Evolutionary conservation across 1,140 invertebrate genomes (phyloP), one percentile per base, ranked within the genome.

Genomic region (Drosophila sechellia): DNA sequence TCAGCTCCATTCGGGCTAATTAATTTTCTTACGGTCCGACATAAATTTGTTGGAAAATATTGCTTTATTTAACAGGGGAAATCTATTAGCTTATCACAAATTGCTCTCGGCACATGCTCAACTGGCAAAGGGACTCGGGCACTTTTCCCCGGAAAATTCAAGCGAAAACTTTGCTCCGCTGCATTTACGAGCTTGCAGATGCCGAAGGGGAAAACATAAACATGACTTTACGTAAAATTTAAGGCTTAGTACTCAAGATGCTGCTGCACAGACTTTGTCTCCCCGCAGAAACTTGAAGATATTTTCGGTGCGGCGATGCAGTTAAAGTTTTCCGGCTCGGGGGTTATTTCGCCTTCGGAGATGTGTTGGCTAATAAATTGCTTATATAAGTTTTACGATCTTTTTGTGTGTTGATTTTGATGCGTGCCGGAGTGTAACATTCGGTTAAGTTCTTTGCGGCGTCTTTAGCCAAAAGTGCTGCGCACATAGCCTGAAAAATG

Each of bases 391-490:
- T 73, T 75, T 66, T 39, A 76, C 73, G 72, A 76, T 56, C 12
- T 58, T 56, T 43, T 58, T 42, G 39, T 53, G 17, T 52, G 56
- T 31, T 58, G 39, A 40, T 64, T 39, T 34, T 42, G 49, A 58
- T 70, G 77, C 27, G 73, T 80, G 73, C 56, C 48, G 77, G 58
- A 45, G 77, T 68, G 60, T 77, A 49, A 56, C 66, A 73, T 65
- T 66, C 66, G 77, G 65, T 55, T 34, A 49, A 59, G 60, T 59
- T 79, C 56, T 65, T 34, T 31, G 12, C 37, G 37, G 12, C 37
- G 42, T 55, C 10, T 17, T 59, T 87, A 86, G 49, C 84, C 83
- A 6, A 72, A 86, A 60, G 65, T 87, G 27, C 40, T 56, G 55
- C 84, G 83, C 57, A 78, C 58, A 40, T 66, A 55, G 65, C 80